phyloP scores from a whole-genome alignment of 2,113 vertebrate species.

The Cephalopholis sonnerati region DNA sequence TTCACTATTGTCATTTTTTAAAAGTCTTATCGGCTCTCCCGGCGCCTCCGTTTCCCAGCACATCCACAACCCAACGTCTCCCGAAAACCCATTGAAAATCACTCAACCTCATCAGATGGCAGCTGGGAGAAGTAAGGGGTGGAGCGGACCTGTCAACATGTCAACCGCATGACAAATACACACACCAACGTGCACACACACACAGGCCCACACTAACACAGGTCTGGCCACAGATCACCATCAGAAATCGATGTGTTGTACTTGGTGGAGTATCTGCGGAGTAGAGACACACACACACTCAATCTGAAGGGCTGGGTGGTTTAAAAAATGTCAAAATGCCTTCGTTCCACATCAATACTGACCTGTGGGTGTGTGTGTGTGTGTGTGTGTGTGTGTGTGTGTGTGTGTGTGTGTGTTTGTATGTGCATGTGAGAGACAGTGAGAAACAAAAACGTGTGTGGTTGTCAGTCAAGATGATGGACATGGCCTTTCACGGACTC shows the following conservation, averaged over 20 bases:
- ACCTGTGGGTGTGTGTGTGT: constrained; percentile 42
- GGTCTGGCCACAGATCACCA: constrained; percentile 42
- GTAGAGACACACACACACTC: constrained; percentile 1
- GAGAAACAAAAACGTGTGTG: constrained; percentile 48
- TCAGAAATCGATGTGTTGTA: constrained; percentile 44
- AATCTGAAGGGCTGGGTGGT: constrained; percentile 3
- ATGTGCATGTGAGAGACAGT: constrained; percentile 18
- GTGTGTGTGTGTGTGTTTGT: constrained; percentile 23
- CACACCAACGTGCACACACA: constrained; percentile 34
- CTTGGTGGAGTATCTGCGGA: constrained; percentile 2
- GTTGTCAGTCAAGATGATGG: constrained; percentile 80
- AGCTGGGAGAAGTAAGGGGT: constrained; percentile 78
- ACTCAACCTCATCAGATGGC: constrained; percentile 81
- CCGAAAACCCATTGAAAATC: constrained; percentile 79
- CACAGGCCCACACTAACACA: constrained; percentile 14
- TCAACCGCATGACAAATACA: constrained; percentile 73
- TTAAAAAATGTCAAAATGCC: constrained; percentile 34
- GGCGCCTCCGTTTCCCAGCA: constrained; percentile 62
- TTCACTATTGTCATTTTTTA: constrained; percentile 51
- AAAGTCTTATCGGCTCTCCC: constrained; percentile 49
- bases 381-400: constrained; percentile 30
- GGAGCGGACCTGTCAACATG: constrained; percentile 82
- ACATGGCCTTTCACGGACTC: constrained; percentile 82
- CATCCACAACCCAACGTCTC: constrained; percentile 47
- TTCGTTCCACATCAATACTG: constrained; percentile 63